A percentile compares a stretch with the other conserved stretches of the same genome.
Conservation (phyloP, 2,888 invertebrate genomes). For the Pseudococcus viburni region DNA sequence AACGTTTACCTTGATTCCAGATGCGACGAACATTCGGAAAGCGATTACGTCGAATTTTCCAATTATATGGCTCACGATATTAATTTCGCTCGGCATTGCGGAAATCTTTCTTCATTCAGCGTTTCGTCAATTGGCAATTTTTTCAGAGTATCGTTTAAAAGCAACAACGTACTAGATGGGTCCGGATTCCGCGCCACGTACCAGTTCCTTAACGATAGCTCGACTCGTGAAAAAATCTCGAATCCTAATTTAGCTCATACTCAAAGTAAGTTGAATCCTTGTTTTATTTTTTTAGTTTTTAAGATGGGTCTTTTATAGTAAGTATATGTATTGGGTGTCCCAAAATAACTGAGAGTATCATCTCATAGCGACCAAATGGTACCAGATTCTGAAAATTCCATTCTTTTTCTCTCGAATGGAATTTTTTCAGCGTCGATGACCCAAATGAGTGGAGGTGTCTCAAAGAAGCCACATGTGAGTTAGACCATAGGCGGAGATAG, state of each 20-base stretch:
- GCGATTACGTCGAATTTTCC: slow-evolving; percentile 97
- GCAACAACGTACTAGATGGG: slow-evolving; percentile 93
- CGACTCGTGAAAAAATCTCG: slow-evolving; percentile 76
- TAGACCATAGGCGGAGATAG: too few relatives aligned
- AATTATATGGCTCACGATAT: slow-evolving; percentile 93
- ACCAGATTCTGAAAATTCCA: too few relatives aligned
- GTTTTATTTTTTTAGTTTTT: too few relatives aligned
- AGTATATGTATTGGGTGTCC: too few relatives aligned
- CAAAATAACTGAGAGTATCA: too few relatives aligned
- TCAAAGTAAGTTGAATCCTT: slow-evolving; percentile 61
- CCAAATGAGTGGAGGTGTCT: too few relatives aligned
- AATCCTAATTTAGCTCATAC: slow-evolving; percentile 50
- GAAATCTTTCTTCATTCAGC: slow-evolving; percentile 84
- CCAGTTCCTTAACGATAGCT: slow-evolving; percentile 80
- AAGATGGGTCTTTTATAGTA: too few relatives aligned
- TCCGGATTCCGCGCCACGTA: slow-evolving; percentile 95
- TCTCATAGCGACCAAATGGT: too few relatives aligned
- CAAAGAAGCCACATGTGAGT: too few relatives aligned
- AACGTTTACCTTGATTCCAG: slow-evolving; percentile 73
- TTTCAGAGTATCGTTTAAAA: slow-evolving; percentile 94
- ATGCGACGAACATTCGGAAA: slow-evolving; percentile 90
- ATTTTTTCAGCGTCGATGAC: too few relatives aligned
- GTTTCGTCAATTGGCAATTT: slow-evolving; percentile 91
- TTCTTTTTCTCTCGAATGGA: too few relatives aligned
- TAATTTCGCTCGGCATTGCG: slow-evolving; percentile 91